Evolutionary conservation across 2,797 vertebrate genomes (phyloP), one percentile per base, ranked within the genome.

Genomic region (Mycteria americana): DNA sequence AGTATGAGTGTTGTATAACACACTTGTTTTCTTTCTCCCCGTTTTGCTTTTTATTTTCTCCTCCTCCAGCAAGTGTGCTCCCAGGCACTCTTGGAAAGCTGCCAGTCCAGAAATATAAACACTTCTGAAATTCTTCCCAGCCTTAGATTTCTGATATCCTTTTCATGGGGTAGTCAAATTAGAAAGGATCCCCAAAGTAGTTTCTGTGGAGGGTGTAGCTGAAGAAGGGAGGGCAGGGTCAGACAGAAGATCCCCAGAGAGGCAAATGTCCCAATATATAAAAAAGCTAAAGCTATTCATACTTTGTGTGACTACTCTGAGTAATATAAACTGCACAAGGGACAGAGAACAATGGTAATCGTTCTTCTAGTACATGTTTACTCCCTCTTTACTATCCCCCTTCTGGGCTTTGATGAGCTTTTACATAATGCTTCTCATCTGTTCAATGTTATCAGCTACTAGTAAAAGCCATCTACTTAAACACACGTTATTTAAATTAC

Each of bases 261-360:
- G 1, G 1, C 0, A 3, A 70, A 54, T 0, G 0, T 53, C n/a
- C 53, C 17, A 2, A 3, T 45, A 3, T 48, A 64, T 39, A 35
- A 72, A 84, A 74, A 48, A 39, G 5, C 21, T 68, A 46, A 59
- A 80, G 11, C 13, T 37, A 10, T 86, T 92, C 8, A 13, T 45
- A 30, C 6, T 68, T 56, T 41, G 13, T 73, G 18, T 63, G 43
- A 46, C 43, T 78, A 24, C 27, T 70, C 9, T 37, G n/a, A 16
- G 9, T 62, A 48, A 67, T 33, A 51, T 11, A 84, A 92, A 67
- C 64, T 70, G n/a, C 45, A 46, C 10, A 35, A 37, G 79, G 59
- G 48, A n/a, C 19, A 64, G 43, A 87, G 24, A 74, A 35, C 17
- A 57, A 21, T 48, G 16, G 10, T 24, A 87, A 41, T 72, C 2